These are phyloP conservation scores for Drosophila albomicans DNA, from an alignment of 1,140 invertebrate species.

Conservation along the genomic window DNA sequence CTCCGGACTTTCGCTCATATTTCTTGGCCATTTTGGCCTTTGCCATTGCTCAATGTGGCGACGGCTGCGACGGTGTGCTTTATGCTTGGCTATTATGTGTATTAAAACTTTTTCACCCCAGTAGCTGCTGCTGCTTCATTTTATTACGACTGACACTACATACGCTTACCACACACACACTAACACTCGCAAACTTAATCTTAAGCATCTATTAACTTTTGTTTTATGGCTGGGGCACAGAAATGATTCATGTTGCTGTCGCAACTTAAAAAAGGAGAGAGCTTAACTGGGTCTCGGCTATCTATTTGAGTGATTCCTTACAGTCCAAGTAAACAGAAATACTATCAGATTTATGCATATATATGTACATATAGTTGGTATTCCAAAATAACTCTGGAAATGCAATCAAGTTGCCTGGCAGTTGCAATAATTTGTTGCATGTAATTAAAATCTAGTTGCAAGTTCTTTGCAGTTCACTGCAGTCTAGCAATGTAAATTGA, in stretches of 20 bases:
- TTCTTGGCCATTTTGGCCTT: slow-evolving; percentile 62
- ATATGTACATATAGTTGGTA: background rate
- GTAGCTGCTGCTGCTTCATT: slow-evolving; percentile 75
- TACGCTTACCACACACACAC: slow-evolving; percentile 30
- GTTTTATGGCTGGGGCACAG: slow-evolving; percentile 64
- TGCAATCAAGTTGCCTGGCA: slow-evolving; percentile 17
- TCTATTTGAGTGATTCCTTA: background rate
- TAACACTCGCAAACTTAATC: background rate
- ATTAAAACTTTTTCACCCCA: slow-evolving; percentile 80
- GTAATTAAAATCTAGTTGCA: slow-evolving; percentile 71
- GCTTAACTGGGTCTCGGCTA: slow-evolving; percentile 1
- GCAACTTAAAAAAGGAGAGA: background rate
- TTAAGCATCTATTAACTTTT: slow-evolving; percentile 71
- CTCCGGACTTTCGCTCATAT: slow-evolving; percentile 49
- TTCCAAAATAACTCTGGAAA: slow-evolving; percentile 9
- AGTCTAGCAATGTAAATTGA: slow-evolving; percentile 51
- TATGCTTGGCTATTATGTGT: slow-evolving; percentile 78
- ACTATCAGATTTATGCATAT: too few species aligned
- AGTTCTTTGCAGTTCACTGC: slow-evolving; percentile 32
- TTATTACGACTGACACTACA: slow-evolving; percentile 72
- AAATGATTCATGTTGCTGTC: slow-evolving; percentile 70
- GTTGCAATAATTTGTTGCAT: slow-evolving; percentile 47
- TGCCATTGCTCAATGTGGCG: slow-evolving; percentile 45
- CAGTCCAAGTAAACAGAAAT: background rate
- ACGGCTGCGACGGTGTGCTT: slow-evolving; percentile 42